Conservation (phyloP, 1,140 invertebrate species). For the Drosophila teissieri region DNA sequence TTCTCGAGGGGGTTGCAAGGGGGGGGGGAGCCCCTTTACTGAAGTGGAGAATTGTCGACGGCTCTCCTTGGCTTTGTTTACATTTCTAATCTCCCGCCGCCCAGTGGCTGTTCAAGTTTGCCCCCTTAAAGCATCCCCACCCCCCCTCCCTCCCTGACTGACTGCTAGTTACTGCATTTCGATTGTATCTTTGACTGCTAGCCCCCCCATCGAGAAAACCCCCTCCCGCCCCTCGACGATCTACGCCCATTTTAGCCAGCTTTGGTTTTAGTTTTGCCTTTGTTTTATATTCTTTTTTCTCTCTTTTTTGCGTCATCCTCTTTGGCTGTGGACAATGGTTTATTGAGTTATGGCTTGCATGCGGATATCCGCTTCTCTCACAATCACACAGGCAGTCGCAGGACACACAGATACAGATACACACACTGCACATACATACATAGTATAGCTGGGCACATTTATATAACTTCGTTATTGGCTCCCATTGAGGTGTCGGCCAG, state of each 20-base stretch:
- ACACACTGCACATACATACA: conserved; percentile 2
- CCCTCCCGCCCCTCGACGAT: no score
- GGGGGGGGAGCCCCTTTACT: neutral
- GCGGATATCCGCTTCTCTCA: conserved; percentile 71
- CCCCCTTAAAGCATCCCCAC: neutral
- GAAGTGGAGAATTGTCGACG: conserved; percentile 27
- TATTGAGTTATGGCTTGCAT: conserved; percentile 82
- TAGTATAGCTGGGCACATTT: conserved; percentile 37
- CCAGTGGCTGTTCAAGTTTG: conserved; percentile 3
- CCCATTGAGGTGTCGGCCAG: conserved; percentile 62
- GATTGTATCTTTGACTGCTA: conserved; percentile 80
- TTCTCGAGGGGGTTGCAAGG: neutral
- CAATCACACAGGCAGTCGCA: conserved; percentile 26
- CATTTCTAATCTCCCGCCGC: conserved; percentile 70
- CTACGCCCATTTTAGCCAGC: conserved; percentile 25
- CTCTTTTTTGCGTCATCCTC: conserved; percentile 29
- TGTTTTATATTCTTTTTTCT: conserved; percentile 68
- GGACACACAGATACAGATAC: conserved; percentile 17
- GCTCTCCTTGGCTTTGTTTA: conserved; percentile 72
- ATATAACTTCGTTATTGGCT: conserved; percentile 73
- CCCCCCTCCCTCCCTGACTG: conserved; percentile 6
- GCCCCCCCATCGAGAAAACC: neutral
- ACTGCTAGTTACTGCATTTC: conserved; percentile 76
- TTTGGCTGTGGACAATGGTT: conserved; percentile 73
- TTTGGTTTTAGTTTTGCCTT: conserved; percentile 58